These are phyloP conservation scores for Zaprionus bogoriensis DNA, from an alignment of 2,888 invertebrate species.

Conservation along the genomic window DNA sequence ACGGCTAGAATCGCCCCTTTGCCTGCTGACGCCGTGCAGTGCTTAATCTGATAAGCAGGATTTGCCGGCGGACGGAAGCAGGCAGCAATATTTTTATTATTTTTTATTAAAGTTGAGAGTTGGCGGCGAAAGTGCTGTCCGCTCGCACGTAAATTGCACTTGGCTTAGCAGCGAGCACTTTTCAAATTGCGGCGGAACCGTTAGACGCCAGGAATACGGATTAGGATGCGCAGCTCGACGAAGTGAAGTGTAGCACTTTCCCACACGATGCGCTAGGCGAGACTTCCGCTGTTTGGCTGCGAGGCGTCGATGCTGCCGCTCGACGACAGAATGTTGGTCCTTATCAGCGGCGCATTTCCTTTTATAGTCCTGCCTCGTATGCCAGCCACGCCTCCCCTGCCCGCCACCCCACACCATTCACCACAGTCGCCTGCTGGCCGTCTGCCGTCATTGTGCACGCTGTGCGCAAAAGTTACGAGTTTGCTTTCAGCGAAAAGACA, in stretches of 20 bases:
- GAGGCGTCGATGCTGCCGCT: constrained; percentile 74
- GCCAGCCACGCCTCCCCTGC: constrained; percentile 8
- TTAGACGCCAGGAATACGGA: constrained; percentile 30
- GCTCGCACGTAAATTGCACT: constrained; percentile 37
- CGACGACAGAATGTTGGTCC: constrained; percentile 79
- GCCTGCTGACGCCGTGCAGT: background rate
- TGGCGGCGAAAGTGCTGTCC: constrained; percentile 30
- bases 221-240: background rate
- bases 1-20: too few species aligned
- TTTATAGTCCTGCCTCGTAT: constrained; percentile 73
- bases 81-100: constrained; percentile 67
- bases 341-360: constrained; percentile 80
- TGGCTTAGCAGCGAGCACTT: constrained; percentile 15
- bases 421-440: background rate
- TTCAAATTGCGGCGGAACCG: constrained; percentile 56
- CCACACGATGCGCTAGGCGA: constrained; percentile 15
- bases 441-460: background rate
- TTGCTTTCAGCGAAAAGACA: background rate
- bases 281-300: constrained; percentile 48
- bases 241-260: too few species aligned
- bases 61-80: constrained; percentile 49
- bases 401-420: background rate
- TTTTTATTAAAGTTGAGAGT: constrained; percentile 59
- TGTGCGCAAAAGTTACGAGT: constrained; percentile 3
- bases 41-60: constrained; percentile 45